These are phyloP conservation scores for Nansenia antarctica DNA, from an alignment of 2,113 vertebrate genomes.

Conservation along the genomic window DNA sequence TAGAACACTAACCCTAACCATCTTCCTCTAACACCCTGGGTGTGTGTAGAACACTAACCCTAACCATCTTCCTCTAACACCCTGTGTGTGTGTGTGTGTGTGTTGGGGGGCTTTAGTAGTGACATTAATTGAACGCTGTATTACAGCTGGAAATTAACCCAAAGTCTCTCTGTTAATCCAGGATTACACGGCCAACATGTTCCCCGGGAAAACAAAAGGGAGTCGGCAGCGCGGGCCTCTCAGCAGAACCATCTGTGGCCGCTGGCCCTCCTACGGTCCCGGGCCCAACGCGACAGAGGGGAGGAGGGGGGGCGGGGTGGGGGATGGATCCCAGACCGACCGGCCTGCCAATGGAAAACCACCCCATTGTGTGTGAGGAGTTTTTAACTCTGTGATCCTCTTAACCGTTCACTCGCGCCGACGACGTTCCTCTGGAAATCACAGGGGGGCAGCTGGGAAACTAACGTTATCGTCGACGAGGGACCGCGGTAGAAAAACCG, in stretches of 20 bases:
- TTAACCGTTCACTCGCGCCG: slow-evolving; percentile 37
- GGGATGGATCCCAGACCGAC: slow-evolving; percentile 59
- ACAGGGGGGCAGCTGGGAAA: too few relatives aligned
- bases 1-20: slow-evolving; percentile 75
- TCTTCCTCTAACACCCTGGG: slow-evolving; percentile 71
- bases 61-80: slow-evolving; percentile 73
- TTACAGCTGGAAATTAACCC: slow-evolving; percentile 87
- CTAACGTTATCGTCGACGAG: too few relatives aligned
- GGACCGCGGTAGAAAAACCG: background rate
- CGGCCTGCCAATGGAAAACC: slow-evolving; percentile 53
- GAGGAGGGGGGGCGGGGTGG: too few relatives aligned
- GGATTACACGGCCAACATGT: slow-evolving; percentile 87
- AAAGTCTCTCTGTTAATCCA: slow-evolving; percentile 86
- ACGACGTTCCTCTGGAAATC: too few relatives aligned
- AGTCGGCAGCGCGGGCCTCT: slow-evolving; percentile 74
- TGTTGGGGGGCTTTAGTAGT: slow-evolving; percentile 62
- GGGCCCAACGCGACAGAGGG: slow-evolving; percentile 51
- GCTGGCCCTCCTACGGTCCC: slow-evolving; percentile 43
- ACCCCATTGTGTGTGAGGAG: slow-evolving; percentile 63
- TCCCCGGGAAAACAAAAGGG: slow-evolving; percentile 84
- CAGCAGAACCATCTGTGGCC: slow-evolving; percentile 73
- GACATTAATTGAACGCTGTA: slow-evolving; percentile 77
- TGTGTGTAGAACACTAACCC: slow-evolving; percentile 20
- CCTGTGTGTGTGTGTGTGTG: slow-evolving; percentile 63
- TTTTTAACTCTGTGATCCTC: slow-evolving; percentile 67